These are phyloP conservation scores for Atherinomorus stipes DNA, from an alignment of 2,113 vertebrate genomes.

Conservation along the genomic window DNA sequence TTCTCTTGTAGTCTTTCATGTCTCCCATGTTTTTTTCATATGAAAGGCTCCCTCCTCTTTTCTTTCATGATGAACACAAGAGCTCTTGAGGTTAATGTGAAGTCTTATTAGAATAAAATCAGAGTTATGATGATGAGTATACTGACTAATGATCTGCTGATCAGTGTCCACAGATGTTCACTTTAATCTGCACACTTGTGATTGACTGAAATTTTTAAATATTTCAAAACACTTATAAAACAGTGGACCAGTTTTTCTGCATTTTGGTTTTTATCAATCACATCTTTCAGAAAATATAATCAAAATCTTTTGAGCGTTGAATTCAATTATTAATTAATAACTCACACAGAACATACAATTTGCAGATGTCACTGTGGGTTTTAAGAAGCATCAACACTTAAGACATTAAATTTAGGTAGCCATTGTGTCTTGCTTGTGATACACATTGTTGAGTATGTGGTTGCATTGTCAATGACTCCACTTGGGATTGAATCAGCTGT, in stretches of 20 bases:
- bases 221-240: background rate
- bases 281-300: too few relatives aligned
- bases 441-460: constrained; percentile 5
- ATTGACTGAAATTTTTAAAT: background rate
- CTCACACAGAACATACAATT: too few relatives aligned
- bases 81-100: constrained; percentile 40
- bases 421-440: background rate
- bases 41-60: constrained; percentile 14
- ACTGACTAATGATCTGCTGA: constrained; percentile 17
- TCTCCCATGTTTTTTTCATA: constrained; percentile 41
- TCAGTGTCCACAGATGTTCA: constrained; percentile 18
- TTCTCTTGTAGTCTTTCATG: constrained; percentile 32
- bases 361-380: too few relatives aligned
- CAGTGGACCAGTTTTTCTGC: too few relatives aligned
- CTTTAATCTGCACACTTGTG: background rate
- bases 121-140: constrained; percentile 32
- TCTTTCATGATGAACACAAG: constrained; percentile 36
- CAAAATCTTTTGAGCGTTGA: too few relatives aligned
- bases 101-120: constrained; percentile 41
- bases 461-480: constrained; percentile 13
- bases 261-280: too few relatives aligned
- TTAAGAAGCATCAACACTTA: too few relatives aligned
- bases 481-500: constrained; percentile 27
- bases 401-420: too few relatives aligned
- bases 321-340: too few relatives aligned